These are phyloP conservation scores for Bombus picipes DNA, from an alignment of 1,140 invertebrate species.

Conservation along the genomic window DNA sequence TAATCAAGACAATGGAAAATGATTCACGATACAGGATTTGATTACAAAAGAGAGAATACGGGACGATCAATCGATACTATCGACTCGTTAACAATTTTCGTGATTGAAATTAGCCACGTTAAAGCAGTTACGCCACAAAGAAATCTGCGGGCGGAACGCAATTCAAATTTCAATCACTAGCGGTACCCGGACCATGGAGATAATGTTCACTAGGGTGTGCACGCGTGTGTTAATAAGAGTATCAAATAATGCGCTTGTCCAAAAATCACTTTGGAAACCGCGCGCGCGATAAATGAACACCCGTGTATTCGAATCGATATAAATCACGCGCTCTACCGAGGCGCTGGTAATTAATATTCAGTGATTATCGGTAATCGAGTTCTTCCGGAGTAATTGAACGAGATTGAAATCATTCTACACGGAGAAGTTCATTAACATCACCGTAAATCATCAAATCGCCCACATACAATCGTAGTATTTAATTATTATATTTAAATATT, in stretches of 20 bases:
- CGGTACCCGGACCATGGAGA: background rate
- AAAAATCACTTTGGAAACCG: slow-evolving; percentile 3
- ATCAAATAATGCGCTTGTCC: background rate
- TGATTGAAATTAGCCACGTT: slow-evolving; percentile 13
- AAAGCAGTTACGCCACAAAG: background rate
- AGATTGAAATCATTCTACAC: slow-evolving; percentile 12
- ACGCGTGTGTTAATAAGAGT: slow-evolving; percentile 8
- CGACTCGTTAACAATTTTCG: background rate
- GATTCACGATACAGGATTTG: too few species aligned
- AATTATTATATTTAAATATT: background rate
- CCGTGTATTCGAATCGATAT: background rate
- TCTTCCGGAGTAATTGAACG: background rate
- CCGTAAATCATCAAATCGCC: background rate
- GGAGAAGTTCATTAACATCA: background rate
- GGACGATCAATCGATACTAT: background rate
- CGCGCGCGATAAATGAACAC: background rate
- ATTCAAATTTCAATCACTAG: slow-evolving; percentile 30
- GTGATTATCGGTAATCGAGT: background rate
- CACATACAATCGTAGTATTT: background rate
- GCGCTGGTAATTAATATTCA: background rate
- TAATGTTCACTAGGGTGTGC: slow-evolving; percentile 5
- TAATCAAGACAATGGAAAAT: too few species aligned
- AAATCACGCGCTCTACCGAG: background rate
- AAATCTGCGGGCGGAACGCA: background rate
- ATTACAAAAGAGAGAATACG: slow-evolving; percentile 1